These are phyloP conservation scores for Diplolepis rosae DNA, from an alignment of 2,888 invertebrate species.

Conservation along the genomic window DNA sequence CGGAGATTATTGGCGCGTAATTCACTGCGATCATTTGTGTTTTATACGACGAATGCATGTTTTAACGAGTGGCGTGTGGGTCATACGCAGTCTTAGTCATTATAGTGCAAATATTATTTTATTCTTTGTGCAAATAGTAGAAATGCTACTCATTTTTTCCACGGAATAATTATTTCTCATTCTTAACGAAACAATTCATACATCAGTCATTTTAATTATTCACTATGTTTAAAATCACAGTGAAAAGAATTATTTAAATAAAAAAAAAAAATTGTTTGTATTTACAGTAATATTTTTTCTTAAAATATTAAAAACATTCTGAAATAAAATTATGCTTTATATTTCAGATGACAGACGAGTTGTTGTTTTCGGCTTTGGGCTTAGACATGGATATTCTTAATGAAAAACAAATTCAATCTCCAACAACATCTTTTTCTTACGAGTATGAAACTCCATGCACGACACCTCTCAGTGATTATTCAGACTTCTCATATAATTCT, in stretches of 20 bases:
- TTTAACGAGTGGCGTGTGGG: constrained; percentile 47
- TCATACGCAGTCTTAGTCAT: constrained; percentile 42
- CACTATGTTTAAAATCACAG: too few species aligned
- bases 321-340: too few species aligned
- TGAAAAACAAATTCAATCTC: constrained; percentile 43
- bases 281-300: too few species aligned
- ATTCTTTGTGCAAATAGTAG: constrained; percentile 8
- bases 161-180: constrained; percentile 11
- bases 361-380: constrained; percentile 69
- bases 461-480: constrained; percentile 56
- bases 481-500: constrained; percentile 53
- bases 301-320: too few species aligned
- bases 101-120: constrained; percentile 26
- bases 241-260: too few species aligned
- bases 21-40: constrained; percentile 48
- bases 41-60: constrained; percentile 39
- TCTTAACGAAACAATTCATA: background rate
- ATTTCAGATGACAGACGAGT: constrained; percentile 69
- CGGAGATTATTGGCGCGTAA: constrained; percentile 47
- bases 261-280: too few species aligned
- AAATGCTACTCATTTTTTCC: background rate
- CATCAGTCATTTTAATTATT: background rate
- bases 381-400: constrained; percentile 50
- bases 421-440: constrained; percentile 45
- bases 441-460: constrained; percentile 64